Percentiles rank a stretch among this genome's conserved stretches.
Conservation (phyloP, 2,888 invertebrate species). For the Margaritifera margaritifera region DNA sequence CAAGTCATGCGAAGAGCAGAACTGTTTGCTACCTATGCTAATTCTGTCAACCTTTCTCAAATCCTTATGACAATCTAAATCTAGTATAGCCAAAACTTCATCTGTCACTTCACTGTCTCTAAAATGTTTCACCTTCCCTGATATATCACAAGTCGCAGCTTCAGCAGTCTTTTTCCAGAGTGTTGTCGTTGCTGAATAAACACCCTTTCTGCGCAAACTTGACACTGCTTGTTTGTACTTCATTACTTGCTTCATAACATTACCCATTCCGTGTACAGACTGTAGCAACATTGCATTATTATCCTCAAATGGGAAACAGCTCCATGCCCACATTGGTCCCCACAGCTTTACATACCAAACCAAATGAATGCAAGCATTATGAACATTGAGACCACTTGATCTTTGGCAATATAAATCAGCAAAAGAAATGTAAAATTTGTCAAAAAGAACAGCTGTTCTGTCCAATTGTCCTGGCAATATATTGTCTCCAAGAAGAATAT, state of each 20-base stretch:
- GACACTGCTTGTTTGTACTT: slow-evolving; percentile 2
- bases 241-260: slow-evolving; percentile 8
- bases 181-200: too few relatives aligned
- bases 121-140: too few relatives aligned
- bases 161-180: too few relatives aligned
- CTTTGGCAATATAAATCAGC: slow-evolving; percentile 17
- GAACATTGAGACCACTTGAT: slow-evolving; percentile 19
- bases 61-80: too few relatives aligned
- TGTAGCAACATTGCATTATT: slow-evolving; percentile 1
- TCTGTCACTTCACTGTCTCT: too few relatives aligned
- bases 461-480: slow-evolving; percentile 6
- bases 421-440: too few relatives aligned
- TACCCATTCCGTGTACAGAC: slow-evolving; percentile 22
- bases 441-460: slow-evolving; percentile 7
- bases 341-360: slow-evolving; percentile 8
- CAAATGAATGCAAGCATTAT: slow-evolving; percentile 15
- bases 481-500: slow-evolving; percentile 22
- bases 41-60: too few relatives aligned
- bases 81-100: too few relatives aligned
- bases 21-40: too few relatives aligned
- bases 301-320: slow-evolving; percentile 12
- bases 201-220: too few relatives aligned
- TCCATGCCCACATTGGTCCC: slow-evolving; percentile 13
- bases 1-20: too few relatives aligned
- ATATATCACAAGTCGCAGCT: too few relatives aligned